Evolutionary conservation across 2,797 vertebrate genomes (phyloP).

Genomic region (Amazonetta brasiliensis): DNA sequence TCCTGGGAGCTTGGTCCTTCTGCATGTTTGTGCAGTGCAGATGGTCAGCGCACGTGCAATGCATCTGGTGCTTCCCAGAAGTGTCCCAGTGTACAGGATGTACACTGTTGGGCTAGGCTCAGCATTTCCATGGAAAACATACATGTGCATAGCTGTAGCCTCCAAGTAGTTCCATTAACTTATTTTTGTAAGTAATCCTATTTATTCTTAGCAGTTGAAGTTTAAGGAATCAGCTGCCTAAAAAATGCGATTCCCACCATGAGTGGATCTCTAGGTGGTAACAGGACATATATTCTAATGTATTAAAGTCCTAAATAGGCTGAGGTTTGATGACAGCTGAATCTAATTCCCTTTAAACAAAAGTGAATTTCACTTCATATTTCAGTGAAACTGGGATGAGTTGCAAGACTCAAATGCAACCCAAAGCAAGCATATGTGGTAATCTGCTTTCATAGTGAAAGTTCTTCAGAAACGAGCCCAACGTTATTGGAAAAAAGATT

Average conservation of each 20-base stretch:
- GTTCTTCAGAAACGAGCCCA: not conserved
- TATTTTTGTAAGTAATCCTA: not conserved
- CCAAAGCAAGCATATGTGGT: not conserved
- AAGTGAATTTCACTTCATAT: not conserved
- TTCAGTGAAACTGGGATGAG: not conserved
- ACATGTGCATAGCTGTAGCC: fast-evolving
- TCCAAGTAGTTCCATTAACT: not conserved
- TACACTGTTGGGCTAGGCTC: not conserved
- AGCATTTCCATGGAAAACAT: not conserved
- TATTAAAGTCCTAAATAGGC: not conserved
- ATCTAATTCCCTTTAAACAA: not conserved
- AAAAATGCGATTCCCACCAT: not conserved
- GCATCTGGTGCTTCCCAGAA: not conserved
- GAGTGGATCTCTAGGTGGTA: not conserved
- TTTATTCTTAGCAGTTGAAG: not conserved
- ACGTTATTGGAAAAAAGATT: not conserved
- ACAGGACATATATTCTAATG: not conserved
- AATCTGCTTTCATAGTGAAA: not conserved
- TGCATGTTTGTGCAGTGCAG: fast-evolving
- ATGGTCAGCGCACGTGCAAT: not conserved
- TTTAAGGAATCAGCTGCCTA: not conserved
- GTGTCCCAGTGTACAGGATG: not conserved
- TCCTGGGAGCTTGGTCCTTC: not conserved
- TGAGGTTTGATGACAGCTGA: not conserved
- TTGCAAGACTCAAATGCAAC: not conserved